A percentile compares a stretch with the other conserved stretches of the same genome.
phyloP scores from a whole-genome alignment of 2,888 invertebrate species.

The Fragum sueziense region DNA sequence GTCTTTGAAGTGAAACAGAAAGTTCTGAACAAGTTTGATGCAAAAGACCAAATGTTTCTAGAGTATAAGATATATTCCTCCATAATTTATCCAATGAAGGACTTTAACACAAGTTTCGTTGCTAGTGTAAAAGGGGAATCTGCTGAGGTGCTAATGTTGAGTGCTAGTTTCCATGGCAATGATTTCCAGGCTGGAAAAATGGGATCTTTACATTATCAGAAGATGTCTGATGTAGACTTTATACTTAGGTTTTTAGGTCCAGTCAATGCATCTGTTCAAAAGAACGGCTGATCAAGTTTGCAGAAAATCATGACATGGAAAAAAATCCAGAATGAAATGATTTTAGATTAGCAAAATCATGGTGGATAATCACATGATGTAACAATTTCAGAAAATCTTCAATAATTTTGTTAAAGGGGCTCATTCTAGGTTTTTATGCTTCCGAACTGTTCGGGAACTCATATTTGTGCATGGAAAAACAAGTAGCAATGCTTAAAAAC shows the following conservation, averaged over 20 bases:
- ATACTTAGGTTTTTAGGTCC: constrained; percentile 65
- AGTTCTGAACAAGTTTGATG: constrained; percentile 62
- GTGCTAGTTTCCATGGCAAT: constrained; percentile 72
- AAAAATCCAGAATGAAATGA: too few species aligned
- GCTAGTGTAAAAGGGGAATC: constrained; percentile 68
- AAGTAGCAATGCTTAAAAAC: too few species aligned
- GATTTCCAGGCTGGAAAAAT: constrained; percentile 67
- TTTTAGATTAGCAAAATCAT: too few species aligned
- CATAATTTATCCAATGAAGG: constrained; percentile 69
- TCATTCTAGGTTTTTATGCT: too few species aligned
- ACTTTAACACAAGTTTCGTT: constrained; percentile 72
- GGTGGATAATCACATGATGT: too few species aligned
- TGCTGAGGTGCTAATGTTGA: constrained; percentile 73
- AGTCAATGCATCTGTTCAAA: constrained; percentile 56
- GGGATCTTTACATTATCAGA: constrained; percentile 63
- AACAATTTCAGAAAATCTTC: too few species aligned
- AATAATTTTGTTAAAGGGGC: too few species aligned
- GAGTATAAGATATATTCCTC: constrained; percentile 75
- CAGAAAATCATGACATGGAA: too few species aligned
- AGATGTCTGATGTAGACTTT: constrained; percentile 69
- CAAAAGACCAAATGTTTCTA: constrained; percentile 71
- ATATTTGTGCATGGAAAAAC: too few species aligned
- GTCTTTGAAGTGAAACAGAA: constrained; percentile 67
- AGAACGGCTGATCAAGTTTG: too few species aligned
- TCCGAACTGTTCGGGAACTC: too few species aligned